phyloP scores from a whole-genome alignment of 1,140 invertebrate species.

The Atopsyche davidsoni region DNA sequence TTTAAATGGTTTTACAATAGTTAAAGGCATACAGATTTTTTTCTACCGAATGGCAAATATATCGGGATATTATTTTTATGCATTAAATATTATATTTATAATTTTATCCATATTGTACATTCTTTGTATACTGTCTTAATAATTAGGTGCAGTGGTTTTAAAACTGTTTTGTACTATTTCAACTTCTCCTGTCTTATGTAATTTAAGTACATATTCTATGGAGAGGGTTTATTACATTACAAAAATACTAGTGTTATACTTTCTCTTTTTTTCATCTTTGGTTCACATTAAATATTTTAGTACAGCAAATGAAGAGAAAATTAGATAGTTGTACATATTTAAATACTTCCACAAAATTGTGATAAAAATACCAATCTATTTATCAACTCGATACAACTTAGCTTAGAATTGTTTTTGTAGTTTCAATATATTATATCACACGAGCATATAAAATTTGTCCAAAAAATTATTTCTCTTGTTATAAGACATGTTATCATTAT shows the following conservation, averaged over 20 bases:
- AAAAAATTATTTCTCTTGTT: slow-evolving; percentile 30
- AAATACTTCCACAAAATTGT: slow-evolving; percentile 28
- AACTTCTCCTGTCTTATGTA: slow-evolving; percentile 17
- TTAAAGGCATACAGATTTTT: slow-evolving; percentile 29
- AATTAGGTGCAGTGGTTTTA: slow-evolving; percentile 29
- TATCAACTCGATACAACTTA: slow-evolving; percentile 24
- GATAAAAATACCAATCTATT: slow-evolving; percentile 30
- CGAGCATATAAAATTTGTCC: slow-evolving; percentile 31
- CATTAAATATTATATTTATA: slow-evolving; percentile 26
- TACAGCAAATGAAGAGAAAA: slow-evolving; percentile 28
- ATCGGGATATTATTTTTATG: slow-evolving; percentile 26
- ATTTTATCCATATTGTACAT: slow-evolving; percentile 32
- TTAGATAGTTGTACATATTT: slow-evolving; percentile 22
- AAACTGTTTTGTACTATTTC: slow-evolving; percentile 30
- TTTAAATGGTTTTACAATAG: slow-evolving; percentile 26
- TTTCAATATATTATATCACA: slow-evolving; percentile 30
- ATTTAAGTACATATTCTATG: slow-evolving; percentile 23
- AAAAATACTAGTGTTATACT: slow-evolving; percentile 29
- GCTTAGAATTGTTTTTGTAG: slow-evolving; percentile 27
- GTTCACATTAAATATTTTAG: slow-evolving; percentile 27
- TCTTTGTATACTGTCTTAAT: slow-evolving; percentile 31
- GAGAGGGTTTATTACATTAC: slow-evolving; percentile 22
- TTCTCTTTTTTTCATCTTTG: slow-evolving; percentile 22
- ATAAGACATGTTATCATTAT: slow-evolving; percentile 23
- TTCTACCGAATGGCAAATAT: slow-evolving; percentile 28